Evolutionary conservation across 2,797 vertebrate species (phyloP), one percentile per base, ranked within the genome.

Genomic region (Florisuga fusca): DNA sequence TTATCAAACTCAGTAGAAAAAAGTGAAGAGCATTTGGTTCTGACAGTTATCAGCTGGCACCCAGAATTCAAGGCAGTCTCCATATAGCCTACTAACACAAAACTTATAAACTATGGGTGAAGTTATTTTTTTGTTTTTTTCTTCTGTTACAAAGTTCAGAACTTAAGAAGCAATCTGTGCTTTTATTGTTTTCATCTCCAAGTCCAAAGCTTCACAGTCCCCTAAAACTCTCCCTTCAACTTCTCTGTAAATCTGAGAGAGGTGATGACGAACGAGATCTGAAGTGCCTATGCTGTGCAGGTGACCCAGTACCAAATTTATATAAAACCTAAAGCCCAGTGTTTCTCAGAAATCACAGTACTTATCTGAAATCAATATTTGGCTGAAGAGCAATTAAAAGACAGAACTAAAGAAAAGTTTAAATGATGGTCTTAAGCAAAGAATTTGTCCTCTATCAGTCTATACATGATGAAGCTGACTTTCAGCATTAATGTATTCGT

Each of bases 331-430:
- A 61, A 91, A 38, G 15, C 8, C 2, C 4, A 48, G 12, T n/a
- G 18, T 59, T 94, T 91, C 66, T 94, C 83, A 86, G 92, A 94
- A 94, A 81, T 66, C 50, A 58, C 48, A 45, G 41, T 48, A 48
- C 53, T 79, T 71, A 41, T 22, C 38, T 69, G 43, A 88, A 93
- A 94, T 73, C 46, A 54, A 76, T 87, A 63, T 12, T 73, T 91
- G 46, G 11, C 10, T 84, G 41, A 93, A 84, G 17, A 81, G 18
- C 19, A 84, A 54, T 62, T 91, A 78, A 81, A 85, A 73, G 25
- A 18, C 9, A 84, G 46, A 69, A 89, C 22, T 33, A 74, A 36
- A 77, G 12, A 64, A 61, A 87, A 82, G 18, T 41, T 61, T 41
- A 86, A 80, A 34, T 45, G 4, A 15, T 34, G 13, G 6, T 41